Evolutionary conservation across 2,888 invertebrate species (phyloP).

Genomic region (Drosophila anomalata): DNA sequence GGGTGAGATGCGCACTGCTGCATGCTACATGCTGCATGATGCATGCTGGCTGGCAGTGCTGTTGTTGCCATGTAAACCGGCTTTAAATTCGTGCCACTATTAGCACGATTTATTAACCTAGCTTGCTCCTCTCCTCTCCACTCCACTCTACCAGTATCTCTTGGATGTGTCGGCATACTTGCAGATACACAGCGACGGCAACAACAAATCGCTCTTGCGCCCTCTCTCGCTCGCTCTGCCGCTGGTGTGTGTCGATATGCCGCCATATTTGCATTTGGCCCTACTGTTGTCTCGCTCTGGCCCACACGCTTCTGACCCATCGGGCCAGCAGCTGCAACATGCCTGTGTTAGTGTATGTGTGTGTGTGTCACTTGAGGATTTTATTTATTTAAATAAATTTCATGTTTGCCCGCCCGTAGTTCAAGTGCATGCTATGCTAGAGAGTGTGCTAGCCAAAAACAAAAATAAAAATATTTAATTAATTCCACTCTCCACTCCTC

Average conservation of each 20-base stretch:
- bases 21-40: slow-evolving; percentile 26
- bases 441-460: slow-evolving; percentile 8
- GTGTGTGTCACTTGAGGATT: slow-evolving; percentile 58
- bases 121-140: slow-evolving; percentile 16
- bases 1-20: slow-evolving; percentile 25
- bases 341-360: slow-evolving; percentile 13
- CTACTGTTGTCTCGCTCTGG: slow-evolving; percentile 60
- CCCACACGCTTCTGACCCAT: slow-evolving; percentile 38
- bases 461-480: slow-evolving; percentile 21
- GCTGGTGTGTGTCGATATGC: slow-evolving; percentile 64
- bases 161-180: slow-evolving; percentile 58
- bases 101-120: slow-evolving; percentile 80
- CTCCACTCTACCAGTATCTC: slow-evolving; percentile 16
- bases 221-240: slow-evolving; percentile 26
- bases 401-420: slow-evolving; percentile 57
- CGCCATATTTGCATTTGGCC: slow-evolving; percentile 73
- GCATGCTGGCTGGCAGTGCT: slow-evolving; percentile 5
- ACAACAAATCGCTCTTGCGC: slow-evolving; percentile 1
- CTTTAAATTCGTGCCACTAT: slow-evolving; percentile 80
- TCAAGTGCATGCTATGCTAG: slow-evolving; percentile 50
- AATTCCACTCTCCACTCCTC: slow-evolving; percentile 18
- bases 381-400: slow-evolving; percentile 73
- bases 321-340: slow-evolving; percentile 26
- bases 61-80: slow-evolving; percentile 68
- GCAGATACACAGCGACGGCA: slow-evolving; percentile 63